These are phyloP conservation scores for Strigops habroptila DNA, from an alignment of 2,113 vertebrate genomes.

Conservation along the genomic window DNA sequence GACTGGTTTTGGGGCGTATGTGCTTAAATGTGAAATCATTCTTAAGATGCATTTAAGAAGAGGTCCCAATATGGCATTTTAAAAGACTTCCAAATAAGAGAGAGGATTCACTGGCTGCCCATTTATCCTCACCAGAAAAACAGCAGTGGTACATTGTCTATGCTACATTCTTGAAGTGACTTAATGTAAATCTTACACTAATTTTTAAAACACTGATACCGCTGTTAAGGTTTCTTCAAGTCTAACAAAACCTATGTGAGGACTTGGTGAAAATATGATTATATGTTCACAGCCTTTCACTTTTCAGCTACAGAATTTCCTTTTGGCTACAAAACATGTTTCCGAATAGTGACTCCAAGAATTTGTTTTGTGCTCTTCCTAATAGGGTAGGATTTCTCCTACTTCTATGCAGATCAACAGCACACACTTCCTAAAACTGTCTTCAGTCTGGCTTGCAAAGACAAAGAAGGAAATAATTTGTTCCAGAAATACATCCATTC, in stretches of 20 bases:
- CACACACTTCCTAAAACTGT: background rate
- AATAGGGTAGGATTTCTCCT: background rate
- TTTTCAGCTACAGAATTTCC: background rate
- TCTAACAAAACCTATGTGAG: background rate
- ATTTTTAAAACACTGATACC: background rate
- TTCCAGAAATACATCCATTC: background rate
- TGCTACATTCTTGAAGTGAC: background rate
- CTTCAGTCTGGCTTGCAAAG: background rate
- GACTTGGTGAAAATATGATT: background rate
- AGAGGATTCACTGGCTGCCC: background rate
- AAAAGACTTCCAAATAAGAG: background rate
- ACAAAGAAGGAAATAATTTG: background rate
- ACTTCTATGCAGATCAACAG: background rate
- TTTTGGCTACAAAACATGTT: background rate
- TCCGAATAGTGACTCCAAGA: background rate
- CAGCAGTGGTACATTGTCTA: background rate
- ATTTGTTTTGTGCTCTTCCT: background rate
- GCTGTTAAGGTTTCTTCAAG: background rate
- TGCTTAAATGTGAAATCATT: background rate
- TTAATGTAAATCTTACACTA: background rate
- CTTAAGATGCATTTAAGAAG: background rate
- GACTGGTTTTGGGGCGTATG: background rate
- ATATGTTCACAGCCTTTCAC: background rate
- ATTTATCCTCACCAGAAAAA: background rate
- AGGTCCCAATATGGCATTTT: background rate